phyloP scores from a whole-genome alignment of 2,113 vertebrate genomes.

The Telmatochromis brachygnathus region DNA sequence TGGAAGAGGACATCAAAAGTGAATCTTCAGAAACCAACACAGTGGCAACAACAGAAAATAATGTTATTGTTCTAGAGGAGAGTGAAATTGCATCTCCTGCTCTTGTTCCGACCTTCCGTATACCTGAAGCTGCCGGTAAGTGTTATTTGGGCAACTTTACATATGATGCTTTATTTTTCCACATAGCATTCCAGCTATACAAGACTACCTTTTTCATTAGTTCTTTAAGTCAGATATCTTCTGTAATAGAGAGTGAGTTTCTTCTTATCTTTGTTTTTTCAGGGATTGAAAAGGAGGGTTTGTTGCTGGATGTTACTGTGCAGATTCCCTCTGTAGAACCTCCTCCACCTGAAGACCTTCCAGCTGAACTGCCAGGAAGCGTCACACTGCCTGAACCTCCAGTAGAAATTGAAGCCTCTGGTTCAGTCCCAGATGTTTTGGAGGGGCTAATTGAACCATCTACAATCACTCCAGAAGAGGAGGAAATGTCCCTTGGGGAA shows the following conservation, averaged over 20 bases:
- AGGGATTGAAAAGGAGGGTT: conserved; percentile 56
- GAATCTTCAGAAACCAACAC: conserved; percentile 1
- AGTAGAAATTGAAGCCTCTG: conserved; percentile 47
- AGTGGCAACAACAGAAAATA: not conserved
- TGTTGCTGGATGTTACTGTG: conserved; percentile 32
- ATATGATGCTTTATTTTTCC: not conserved
- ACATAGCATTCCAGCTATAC: not conserved
- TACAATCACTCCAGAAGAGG: not conserved
- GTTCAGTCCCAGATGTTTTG: conserved; percentile 7
- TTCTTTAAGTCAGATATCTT: not conserved
- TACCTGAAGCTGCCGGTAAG: conserved; percentile 42
- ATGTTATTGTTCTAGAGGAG: conserved; percentile 54
- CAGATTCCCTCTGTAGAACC: not conserved
- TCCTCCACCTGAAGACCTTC: not conserved
- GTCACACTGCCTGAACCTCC: conserved; percentile 11
- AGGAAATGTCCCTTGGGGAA: not conserved
- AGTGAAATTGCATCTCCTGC: conserved; percentile 1
- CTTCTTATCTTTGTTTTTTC: conserved; percentile 7
- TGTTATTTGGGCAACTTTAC: not conserved
- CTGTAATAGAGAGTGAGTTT: not conserved
- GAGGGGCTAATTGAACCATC: not conserved
- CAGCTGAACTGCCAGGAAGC: not conserved
- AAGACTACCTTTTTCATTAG: not conserved
- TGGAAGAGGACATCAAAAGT: not conserved
- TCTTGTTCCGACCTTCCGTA: not conserved